These are phyloP conservation scores for Etheostoma cragini DNA, from an alignment of 2,113 vertebrate species.

Conservation along the genomic window DNA sequence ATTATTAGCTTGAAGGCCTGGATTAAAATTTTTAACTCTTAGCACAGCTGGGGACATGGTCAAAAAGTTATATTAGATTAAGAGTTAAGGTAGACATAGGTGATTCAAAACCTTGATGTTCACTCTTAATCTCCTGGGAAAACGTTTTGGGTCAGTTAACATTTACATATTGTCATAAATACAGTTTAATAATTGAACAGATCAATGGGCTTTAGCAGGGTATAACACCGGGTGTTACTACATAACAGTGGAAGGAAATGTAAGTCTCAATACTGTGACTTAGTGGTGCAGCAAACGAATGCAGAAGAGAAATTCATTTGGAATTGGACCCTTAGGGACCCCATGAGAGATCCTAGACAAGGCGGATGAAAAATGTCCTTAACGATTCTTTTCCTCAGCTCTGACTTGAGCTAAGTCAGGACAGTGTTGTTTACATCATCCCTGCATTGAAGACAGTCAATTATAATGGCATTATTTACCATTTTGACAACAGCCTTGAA, in stretches of 20 bases:
- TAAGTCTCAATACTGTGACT: slow-evolving; percentile 32
- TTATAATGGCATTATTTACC: slow-evolving; percentile 43
- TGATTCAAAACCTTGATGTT: slow-evolving; percentile 10
- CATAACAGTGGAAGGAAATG: slow-evolving; percentile 16
- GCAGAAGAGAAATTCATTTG: slow-evolving; percentile 38
- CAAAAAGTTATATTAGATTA: slow-evolving; percentile 9
- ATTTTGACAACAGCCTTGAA: slow-evolving; percentile 18
- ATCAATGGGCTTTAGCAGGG: slow-evolving; percentile 18
- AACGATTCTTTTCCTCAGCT: slow-evolving; percentile 22
- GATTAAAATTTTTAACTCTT: background rate
- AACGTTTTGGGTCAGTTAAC: background rate
- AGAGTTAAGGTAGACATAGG: background rate
- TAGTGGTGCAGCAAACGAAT: slow-evolving; percentile 39
- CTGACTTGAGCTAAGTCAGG: slow-evolving; percentile 29
- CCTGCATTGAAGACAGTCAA: slow-evolving; percentile 22
- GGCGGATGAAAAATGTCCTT: slow-evolving; percentile 38
- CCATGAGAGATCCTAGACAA: slow-evolving; percentile 25
- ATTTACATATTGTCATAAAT: slow-evolving; percentile 16
- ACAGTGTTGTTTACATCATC: slow-evolving; percentile 36
- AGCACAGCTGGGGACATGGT: background rate
- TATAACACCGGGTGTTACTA: background rate
- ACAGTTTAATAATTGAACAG: background rate
- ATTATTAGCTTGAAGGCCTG: background rate
- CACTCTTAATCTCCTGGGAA: background rate
- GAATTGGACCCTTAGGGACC: slow-evolving; percentile 44